These are phyloP conservation scores for Xenotilapia longispinis DNA, from an alignment of 2,113 vertebrate species.

Conservation along the genomic window DNA sequence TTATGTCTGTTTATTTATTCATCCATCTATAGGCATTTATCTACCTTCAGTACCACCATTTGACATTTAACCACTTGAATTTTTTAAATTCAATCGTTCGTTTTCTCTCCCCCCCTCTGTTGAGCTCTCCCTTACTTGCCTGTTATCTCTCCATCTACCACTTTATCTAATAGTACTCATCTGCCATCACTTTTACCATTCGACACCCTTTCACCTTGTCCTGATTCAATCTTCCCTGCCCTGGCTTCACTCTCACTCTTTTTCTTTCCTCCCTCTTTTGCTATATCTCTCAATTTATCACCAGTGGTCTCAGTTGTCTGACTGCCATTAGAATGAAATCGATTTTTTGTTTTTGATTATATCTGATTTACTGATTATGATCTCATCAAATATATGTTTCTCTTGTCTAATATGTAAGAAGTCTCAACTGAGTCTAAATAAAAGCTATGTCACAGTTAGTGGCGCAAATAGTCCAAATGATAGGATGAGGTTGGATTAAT, in stretches of 20 bases:
- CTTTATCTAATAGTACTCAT: slow-evolving; percentile 22
- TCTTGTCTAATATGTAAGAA: neutral
- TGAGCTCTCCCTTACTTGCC: neutral
- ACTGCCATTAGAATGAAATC: neutral
- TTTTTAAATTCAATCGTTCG: slow-evolving; percentile 29
- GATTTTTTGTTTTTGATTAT: neutral
- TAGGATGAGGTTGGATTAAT: neutral
- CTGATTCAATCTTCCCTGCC: slow-evolving; percentile 34
- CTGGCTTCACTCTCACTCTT: neutral
- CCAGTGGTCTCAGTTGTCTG: neutral
- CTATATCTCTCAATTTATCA: neutral
- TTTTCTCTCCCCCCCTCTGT: neutral
- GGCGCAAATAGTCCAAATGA: neutral
- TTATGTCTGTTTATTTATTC: neutral
- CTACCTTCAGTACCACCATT: neutral
- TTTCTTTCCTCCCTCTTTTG: neutral
- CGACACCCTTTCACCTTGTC: slow-evolving; percentile 36
- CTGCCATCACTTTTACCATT: slow-evolving; percentile 29
- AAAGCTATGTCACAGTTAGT: neutral
- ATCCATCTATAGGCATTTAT: slow-evolving; percentile 23
- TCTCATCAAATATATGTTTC: neutral
- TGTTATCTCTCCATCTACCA: neutral
- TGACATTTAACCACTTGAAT: slow-evolving; percentile 11
- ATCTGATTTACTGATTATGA: neutral
- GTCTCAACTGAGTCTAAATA: neutral